Conservation (phyloP, 2,797 vertebrate genomes). For the Alcedo atthis region DNA sequence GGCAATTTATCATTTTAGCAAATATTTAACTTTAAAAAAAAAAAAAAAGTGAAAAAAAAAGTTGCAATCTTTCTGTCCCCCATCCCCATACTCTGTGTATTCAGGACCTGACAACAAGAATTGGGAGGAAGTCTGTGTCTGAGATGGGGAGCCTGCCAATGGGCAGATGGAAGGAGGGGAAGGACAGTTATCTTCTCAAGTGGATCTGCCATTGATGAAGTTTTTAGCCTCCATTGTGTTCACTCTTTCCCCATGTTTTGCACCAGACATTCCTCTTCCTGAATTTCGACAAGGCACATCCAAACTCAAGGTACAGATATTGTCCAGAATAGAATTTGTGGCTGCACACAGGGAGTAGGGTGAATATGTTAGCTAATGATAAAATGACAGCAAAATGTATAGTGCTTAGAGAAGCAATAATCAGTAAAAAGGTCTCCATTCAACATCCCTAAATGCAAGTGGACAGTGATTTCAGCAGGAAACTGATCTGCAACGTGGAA, state of each 20-base stretch:
- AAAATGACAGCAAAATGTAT: background rate
- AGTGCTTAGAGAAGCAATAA: background rate
- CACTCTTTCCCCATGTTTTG: background rate
- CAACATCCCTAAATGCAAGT: background rate
- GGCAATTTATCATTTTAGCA: background rate
- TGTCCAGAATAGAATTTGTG: background rate
- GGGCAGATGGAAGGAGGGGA: background rate
- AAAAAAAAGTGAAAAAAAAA: background rate
- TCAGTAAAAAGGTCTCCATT: background rate
- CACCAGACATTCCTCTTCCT: background rate
- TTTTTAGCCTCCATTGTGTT: background rate
- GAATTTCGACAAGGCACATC: background rate
- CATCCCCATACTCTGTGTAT: background rate
- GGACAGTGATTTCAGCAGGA: background rate
- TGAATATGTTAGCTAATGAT: background rate
- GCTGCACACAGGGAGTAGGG: background rate
- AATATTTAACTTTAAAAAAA: background rate
- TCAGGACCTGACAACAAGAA: background rate
- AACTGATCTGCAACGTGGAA: background rate
- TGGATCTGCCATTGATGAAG: background rate
- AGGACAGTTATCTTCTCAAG: background rate
- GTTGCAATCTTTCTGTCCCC: background rate
- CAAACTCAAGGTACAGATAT: background rate
- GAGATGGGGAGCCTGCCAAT: background rate
- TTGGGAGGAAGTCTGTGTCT: fast-evolving